Evolutionary conservation across 2,888 invertebrate genomes (phyloP).

Genomic region (Leptura quadrifasciata): DNA sequence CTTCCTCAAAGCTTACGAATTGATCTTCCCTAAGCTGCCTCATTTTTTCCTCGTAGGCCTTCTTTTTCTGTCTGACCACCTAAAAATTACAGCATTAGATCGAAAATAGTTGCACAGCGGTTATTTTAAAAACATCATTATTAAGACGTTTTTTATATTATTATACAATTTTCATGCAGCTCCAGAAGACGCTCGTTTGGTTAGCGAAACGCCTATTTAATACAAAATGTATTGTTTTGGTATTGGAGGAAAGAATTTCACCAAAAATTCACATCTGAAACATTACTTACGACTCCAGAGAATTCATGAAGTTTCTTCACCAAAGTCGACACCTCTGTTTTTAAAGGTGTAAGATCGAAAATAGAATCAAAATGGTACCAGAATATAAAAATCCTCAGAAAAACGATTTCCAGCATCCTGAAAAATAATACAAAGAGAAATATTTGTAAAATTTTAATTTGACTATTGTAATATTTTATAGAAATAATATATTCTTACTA

Average conservation of each 20-base stretch:
- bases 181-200: no score
- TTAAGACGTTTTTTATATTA: no score
- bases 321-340: constrained; percentile 44
- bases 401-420: constrained; percentile 57
- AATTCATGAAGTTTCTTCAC: constrained; percentile 50
- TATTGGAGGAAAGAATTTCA: no score
- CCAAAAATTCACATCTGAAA: neutral
- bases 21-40: constrained; percentile 23
- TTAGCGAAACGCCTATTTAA: no score
- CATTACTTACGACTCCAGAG: constrained; percentile 51
- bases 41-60: constrained; percentile 46
- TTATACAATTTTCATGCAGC: no score
- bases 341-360: constrained; percentile 52
- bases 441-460: neutral
- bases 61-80: constrained; percentile 55
- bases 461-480: no score
- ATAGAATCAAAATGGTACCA: constrained; percentile 58
- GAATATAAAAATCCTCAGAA: constrained; percentile 58
- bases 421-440: constrained; percentile 39
- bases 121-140: no score
- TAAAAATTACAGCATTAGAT: constrained; percentile 41
- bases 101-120: neutral
- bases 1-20: neutral
- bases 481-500: no score
- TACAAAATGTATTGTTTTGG: no score